Evolutionary conservation across 2,797 vertebrate species (phyloP), one percentile per base, ranked within the genome.

Genomic region (Bradypus variegatus): DNA sequence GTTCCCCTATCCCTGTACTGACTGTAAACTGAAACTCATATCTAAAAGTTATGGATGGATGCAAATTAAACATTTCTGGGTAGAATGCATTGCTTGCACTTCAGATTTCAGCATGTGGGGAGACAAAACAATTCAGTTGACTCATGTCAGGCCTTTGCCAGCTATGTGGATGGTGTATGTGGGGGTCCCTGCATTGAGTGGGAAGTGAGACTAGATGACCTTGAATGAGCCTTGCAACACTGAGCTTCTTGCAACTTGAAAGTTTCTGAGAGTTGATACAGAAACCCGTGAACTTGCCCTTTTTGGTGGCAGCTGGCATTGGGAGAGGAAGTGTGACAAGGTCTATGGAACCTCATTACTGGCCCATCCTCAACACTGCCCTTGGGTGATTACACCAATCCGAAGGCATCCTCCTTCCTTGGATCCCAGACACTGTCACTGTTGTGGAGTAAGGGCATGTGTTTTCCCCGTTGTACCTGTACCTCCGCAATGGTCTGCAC

Each of bases 81-180:
- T 25, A 6, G 55, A 41, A 14, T 31, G 3, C 11, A 2, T 4
- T 3, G 3, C 23, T 13, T 36, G 31, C 27, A 25, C 25, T 25
- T 60, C 31, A 12, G 18, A 31, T 27, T 4, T 1, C 23, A 36
- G 25, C 3, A 0, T 0, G 3, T 36, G 21, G 1, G 78, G 25
- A 31, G 55, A 60, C 36, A 10, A 10, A 9, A 31, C 18, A 1
- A 12, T 38, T 55, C 55, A 73, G 64, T 21, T 0, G 2, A 27
- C 23, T 31, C 3, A 0, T 2, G 25, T 6, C 50, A 84, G 64
- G 73, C 12, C 81, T 62, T 88, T 38, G 16, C 50, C 12, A 6
- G 23, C 69, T 13, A 9, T 12, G n/a, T 4, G 3, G 78, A 36
- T 1, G 3, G 14, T 31, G 8, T 27, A 27, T 8, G 8, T 45